Evolutionary conservation across 2,888 invertebrate genomes (phyloP), one percentile per base, ranked within the genome.

Genomic region (Leucophenga maculata): DNA sequence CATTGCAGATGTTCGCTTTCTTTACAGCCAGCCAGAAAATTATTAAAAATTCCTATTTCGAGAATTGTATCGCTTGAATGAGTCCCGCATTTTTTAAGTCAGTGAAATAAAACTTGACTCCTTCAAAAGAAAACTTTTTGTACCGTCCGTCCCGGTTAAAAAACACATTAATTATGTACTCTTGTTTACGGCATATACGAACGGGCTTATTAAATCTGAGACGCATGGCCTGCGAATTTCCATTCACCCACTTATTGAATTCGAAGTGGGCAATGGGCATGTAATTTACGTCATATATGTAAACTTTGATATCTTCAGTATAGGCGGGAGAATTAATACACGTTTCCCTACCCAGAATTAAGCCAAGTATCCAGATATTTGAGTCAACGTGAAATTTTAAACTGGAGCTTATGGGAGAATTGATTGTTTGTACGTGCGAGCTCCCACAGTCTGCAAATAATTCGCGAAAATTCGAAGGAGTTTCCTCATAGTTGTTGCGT

Each of bases 151-250:
- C n/a, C n/a, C n/a, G n/a, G n/a, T n/a, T n/a, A n/a, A n/a, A n/a
- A n/a, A n/a, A n/a, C n/a, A n/a, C n/a, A n/a, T n/a, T n/a, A n/a
- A n/a, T n/a, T n/a, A n/a, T 93, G 88, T 95, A 95, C 68, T 93
- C 91, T 92, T 94, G 86, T 74, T 85, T 83, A 13, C 88, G 90
- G 85, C 93, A 93, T 78, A 95, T 94, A 79, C 93, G 94, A 69
- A 95, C 93, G 9, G 94, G 94, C 8, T 94, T 89, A 89, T 95
- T 94, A n/a, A n/a, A n/a, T n/a, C n/a, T n/a, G n/a, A n/a, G n/a
- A n/a, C n/a, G n/a, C n/a, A n/a, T n/a, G n/a, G n/a, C n/a, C n/a
- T n/a, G n/a, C n/a, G n/a, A n/a, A n/a, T n/a, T n/a, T n/a, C n/a
- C n/a, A n/a, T n/a, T n/a, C n/a, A n/a, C n/a, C n/a, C n/a, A n/a